phyloP scores from a whole-genome alignment of 2,113 vertebrate genomes.

The Malurus elegans region DNA sequence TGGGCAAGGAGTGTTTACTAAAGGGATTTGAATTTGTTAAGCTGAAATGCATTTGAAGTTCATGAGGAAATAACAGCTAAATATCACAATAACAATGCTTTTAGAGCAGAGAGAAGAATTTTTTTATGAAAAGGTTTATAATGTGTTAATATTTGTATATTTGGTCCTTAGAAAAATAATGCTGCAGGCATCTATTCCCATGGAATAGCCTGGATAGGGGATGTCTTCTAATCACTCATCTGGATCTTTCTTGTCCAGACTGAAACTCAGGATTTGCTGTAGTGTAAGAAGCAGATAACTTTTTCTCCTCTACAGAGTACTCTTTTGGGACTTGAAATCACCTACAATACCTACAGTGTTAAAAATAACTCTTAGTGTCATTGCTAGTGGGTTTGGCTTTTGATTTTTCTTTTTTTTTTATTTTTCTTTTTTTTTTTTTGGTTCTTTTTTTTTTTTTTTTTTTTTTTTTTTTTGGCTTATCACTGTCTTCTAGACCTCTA shows the following conservation, averaged over 20 bases:
- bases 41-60: not conserved
- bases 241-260: not conserved
- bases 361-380: not conserved
- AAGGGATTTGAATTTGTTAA: not conserved
- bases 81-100: not conserved
- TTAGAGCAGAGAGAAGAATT: not conserved
- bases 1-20: not conserved
- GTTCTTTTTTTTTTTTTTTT: not conserved
- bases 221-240: not conserved
- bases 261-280: not conserved
- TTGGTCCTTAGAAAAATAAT: not conserved
- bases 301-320: not conserved
- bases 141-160: not conserved
- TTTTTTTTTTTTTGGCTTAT: not conserved
- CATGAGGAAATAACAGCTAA: not conserved
- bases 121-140: not conserved
- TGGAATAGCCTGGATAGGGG: not conserved
- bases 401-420: not conserved
- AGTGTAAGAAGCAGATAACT: not conserved
- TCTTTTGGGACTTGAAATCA: not conserved
- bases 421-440: not conserved
- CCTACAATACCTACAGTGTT: not conserved
- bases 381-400: not conserved
- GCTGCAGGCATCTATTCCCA: not conserved
- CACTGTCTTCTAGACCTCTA: not conserved